phyloP scores from a whole-genome alignment of 2,797 vertebrate genomes.

The Chloroceryle inda region DNA sequence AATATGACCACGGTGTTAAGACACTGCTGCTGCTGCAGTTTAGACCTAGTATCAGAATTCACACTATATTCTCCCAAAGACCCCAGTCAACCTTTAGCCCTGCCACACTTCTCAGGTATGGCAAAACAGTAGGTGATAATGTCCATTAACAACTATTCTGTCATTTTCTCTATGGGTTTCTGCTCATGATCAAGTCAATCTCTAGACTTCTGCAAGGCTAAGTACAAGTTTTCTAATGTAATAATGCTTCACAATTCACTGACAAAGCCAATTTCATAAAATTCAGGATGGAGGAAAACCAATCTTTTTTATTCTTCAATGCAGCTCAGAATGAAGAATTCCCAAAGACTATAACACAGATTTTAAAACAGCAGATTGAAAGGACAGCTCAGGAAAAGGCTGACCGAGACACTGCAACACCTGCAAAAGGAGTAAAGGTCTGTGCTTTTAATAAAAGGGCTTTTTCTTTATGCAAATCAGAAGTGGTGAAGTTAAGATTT shows the following conservation, averaged over 20 bases:
- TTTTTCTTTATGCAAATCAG: background rate
- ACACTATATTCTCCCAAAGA: background rate
- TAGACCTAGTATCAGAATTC: background rate
- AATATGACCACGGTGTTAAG: background rate
- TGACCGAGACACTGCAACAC: constrained; percentile 67
- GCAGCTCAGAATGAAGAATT: constrained; percentile 87
- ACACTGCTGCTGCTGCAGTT: background rate
- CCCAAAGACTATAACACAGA: constrained; percentile 90
- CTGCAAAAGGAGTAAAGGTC: constrained; percentile 92
- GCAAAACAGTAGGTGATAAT: background rate
- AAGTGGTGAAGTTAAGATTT: background rate
- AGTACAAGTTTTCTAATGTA: background rate
- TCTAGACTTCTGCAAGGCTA: background rate
- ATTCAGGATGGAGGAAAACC: background rate
- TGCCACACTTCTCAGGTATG: background rate
- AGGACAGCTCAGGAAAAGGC: constrained; percentile 86
- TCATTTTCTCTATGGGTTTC: background rate
- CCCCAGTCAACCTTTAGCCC: background rate
- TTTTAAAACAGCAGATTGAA: constrained; percentile 94
- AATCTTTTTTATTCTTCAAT: constrained; percentile 47
- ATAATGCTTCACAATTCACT: background rate
- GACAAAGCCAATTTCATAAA: background rate
- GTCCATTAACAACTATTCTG: background rate
- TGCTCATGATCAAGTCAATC: background rate
- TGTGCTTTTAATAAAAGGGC: constrained; percentile 13